These are phyloP conservation scores for Chymomyza costata DNA, from an alignment of 1,140 invertebrate species.

Conservation along the genomic window DNA sequence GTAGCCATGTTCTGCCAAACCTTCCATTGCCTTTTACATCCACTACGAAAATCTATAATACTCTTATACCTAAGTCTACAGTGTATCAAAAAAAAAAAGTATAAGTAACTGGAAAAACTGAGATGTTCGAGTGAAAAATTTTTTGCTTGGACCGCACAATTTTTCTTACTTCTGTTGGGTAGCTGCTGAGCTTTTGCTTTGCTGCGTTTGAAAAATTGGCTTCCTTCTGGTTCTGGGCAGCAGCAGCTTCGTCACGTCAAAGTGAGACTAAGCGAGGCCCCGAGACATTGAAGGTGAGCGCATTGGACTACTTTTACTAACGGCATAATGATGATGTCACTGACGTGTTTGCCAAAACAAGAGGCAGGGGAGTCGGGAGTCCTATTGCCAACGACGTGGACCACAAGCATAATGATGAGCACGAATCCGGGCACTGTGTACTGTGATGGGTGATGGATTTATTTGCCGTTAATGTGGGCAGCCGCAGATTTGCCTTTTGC, in stretches of 20 bases:
- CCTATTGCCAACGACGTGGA: too few relatives aligned
- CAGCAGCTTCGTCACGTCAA: conserved; percentile 7
- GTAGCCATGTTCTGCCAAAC: too few relatives aligned
- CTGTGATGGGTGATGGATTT: conserved; percentile 41
- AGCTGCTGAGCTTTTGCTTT: conserved; percentile 29
- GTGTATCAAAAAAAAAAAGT: too few relatives aligned
- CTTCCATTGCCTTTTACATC: too few relatives aligned
- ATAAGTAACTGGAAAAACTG: not conserved
- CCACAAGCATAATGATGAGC: conserved; percentile 17
- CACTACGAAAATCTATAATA: too few relatives aligned
- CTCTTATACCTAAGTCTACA: too few relatives aligned
- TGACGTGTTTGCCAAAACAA: too few relatives aligned
- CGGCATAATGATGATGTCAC: conserved; percentile 64
- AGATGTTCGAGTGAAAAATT: conserved; percentile 1
- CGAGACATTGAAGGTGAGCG: conserved; percentile 1
- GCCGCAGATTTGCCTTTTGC: not conserved
- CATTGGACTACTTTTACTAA: conserved; percentile 28
- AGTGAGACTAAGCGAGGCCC: not conserved
- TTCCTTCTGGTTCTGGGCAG: conserved; percentile 39
- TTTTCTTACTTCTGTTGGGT: conserved; percentile 61
- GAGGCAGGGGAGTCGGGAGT: too few relatives aligned
- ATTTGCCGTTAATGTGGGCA: conserved; percentile 21
- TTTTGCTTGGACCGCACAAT: conserved; percentile 69
- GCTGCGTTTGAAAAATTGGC: conserved; percentile 24
- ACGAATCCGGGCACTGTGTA: conserved; percentile 13